Evolutionary conservation across 2,888 invertebrate species (phyloP), one percentile per base, ranked within the genome.

Genomic region (Anthophora plumipes): DNA sequence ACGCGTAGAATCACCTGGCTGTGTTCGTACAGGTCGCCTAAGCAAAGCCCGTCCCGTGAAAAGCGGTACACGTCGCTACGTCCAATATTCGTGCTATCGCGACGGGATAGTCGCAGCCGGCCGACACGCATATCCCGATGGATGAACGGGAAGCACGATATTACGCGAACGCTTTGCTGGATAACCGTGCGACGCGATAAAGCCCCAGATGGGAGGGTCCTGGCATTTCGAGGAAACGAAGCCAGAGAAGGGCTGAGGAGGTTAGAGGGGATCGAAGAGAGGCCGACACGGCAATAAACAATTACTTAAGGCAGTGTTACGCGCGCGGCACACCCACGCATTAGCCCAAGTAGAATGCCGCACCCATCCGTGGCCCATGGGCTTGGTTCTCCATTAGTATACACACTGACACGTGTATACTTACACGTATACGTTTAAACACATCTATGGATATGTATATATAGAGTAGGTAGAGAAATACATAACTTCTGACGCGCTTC

Each of bases 291-390:
- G 91, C 89, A 91, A 91, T 92, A 92, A 92, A 92, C 92, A 92
- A 92, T 92, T 92, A 92, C 92, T 92, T 92, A 92, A 92, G 92
- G 91, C 91, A 90, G 89, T 90, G 90, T 91, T 91, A 92, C 90
- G 90, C 90, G 90, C 89, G 83, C 86, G 91, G 90, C 92, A 89
- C 92, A 92, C 92, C 92, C 91, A 92, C 91, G 91, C 92, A 92
- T 92, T 92, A 92, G 90, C 89, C 90, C 85, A 88, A 92, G 92
- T 92, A 91, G 91, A 89, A 85, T 84, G 91, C 92, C 92, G 92
- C 92, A 90, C 92, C 92, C 90, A 91, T 85, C 85, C 85, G 87
- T 60, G 72, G 72, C 88, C 82, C 59, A 66, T 88, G 89, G 90
- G 90, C 90, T 80, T 69, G 77, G 74, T 80, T 69, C 86, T 78